Conservation (phyloP, 2,888 invertebrate species). For the Carabus problematicus region DNA sequence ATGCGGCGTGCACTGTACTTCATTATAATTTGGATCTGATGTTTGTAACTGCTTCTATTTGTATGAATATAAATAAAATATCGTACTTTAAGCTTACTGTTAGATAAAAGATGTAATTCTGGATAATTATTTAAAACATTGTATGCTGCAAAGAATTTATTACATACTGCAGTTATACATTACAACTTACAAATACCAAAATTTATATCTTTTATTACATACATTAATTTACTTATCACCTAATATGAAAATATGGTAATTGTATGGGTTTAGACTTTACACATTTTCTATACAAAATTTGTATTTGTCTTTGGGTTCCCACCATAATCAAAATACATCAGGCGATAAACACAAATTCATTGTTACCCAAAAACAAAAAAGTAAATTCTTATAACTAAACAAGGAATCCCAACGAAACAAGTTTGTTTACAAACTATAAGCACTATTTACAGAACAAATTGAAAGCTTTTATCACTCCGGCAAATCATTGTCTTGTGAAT, state of each 20-base stretch:
- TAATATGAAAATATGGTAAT: slow-evolving; percentile 42
- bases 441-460: slow-evolving; percentile 47
- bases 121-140: neutral
- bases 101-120: too few relatives aligned
- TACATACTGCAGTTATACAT: slow-evolving; percentile 19
- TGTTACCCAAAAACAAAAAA: slow-evolving; percentile 22
- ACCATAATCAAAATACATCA: slow-evolving; percentile 23
- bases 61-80: too few relatives aligned
- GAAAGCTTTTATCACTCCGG: slow-evolving; percentile 67
- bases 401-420: slow-evolving; percentile 25
- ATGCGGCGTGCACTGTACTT: too few relatives aligned
- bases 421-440: slow-evolving; percentile 24
- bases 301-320: slow-evolving; percentile 25
- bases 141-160: slow-evolving; percentile 12
- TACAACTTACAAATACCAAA: slow-evolving; percentile 43
- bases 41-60: too few relatives aligned
- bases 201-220: slow-evolving; percentile 42
- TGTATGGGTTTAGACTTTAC: slow-evolving; percentile 39
- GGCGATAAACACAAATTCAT: slow-evolving; percentile 16
- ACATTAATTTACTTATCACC: slow-evolving; percentile 35
- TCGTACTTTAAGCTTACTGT: too few relatives aligned
- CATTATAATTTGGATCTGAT: too few relatives aligned
- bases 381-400: slow-evolving; percentile 15
- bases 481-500: slow-evolving; percentile 70
- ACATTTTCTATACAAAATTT: slow-evolving; percentile 40